Conservation (phyloP, 2,797 vertebrate species). For the Ctenopoma kingsleyae region DNA sequence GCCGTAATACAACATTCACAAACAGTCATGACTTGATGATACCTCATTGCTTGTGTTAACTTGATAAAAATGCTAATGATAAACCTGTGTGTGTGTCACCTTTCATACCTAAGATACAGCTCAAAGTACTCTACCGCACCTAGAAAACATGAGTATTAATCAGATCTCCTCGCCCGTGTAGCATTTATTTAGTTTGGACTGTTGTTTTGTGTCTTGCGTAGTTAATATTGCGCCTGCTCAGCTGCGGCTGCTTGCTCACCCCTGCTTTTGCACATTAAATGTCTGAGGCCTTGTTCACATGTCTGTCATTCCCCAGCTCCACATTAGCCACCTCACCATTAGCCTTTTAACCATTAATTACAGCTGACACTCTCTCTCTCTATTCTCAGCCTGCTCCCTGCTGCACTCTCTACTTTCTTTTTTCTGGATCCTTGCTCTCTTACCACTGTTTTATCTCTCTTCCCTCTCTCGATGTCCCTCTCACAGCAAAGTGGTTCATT, state of each 20-base stretch:
- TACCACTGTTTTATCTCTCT: slow-evolving; percentile 31
- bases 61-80: not conserved
- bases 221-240: slow-evolving; percentile 15
- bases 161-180: not conserved
- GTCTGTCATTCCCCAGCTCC: slow-evolving; percentile 33
- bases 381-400: slow-evolving; percentile 28
- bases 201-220: slow-evolving; percentile 10
- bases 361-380: slow-evolving; percentile 39
- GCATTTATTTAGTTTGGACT: slow-evolving; percentile 15
- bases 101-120: not conserved
- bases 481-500: slow-evolving; percentile 27
- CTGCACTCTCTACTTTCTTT: slow-evolving; percentile 18
- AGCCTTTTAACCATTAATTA: slow-evolving; percentile 61
- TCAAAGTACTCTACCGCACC: not conserved
- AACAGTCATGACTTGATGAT: not conserved
- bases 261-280: slow-evolving; percentile 31
- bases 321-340: slow-evolving; percentile 47
- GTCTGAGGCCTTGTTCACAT: slow-evolving; percentile 30
- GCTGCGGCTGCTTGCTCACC: slow-evolving; percentile 9
- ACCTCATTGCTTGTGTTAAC: not conserved
- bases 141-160: not conserved
- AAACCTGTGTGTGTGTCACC: not conserved
- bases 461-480: slow-evolving; percentile 11
- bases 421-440: slow-evolving; percentile 35
- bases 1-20: not conserved